These are phyloP conservation scores for Microhierax caerulescens DNA, from an alignment of 2,797 vertebrate genomes.

Conservation along the genomic window DNA sequence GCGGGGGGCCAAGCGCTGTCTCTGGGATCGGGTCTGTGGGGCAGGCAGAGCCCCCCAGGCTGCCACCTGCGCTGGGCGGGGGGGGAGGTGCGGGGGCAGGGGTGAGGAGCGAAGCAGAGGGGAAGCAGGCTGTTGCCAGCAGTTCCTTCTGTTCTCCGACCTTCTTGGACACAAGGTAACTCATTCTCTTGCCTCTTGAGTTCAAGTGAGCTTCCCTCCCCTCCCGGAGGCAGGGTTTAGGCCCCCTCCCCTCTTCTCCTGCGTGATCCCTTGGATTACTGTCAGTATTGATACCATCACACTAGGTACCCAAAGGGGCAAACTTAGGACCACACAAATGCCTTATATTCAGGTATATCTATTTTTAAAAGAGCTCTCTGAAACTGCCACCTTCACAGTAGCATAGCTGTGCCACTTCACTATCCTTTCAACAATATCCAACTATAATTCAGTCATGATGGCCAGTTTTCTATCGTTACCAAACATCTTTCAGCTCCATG, in stretches of 20 bases:
- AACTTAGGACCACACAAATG: background rate
- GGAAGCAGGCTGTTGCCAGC: background rate
- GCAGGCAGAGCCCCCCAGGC: background rate
- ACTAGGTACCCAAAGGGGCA: background rate
- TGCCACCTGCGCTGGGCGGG: fast-evolving
- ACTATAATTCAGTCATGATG: background rate
- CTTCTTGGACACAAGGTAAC: background rate
- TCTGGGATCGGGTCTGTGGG: fast-evolving
- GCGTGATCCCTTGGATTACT: background rate
- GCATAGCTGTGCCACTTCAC: background rate
- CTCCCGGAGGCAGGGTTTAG: background rate
- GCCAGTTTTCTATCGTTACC: background rate
- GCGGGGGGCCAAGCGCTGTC: fast-evolving
- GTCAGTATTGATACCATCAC: background rate
- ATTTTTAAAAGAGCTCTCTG: background rate
- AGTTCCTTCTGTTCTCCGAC: background rate
- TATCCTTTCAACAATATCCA: background rate
- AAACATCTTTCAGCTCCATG: background rate
- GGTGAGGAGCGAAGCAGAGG: background rate
- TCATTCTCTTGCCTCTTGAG: background rate
- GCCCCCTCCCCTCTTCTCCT: background rate
- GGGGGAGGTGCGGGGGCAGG: fast-evolving
- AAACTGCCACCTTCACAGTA: background rate
- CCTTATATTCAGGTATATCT: background rate
- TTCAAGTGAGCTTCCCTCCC: background rate